Evolutionary conservation across 2,888 invertebrate species (phyloP), one percentile per base, ranked within the genome.

Genomic region (Labia minor): DNA sequence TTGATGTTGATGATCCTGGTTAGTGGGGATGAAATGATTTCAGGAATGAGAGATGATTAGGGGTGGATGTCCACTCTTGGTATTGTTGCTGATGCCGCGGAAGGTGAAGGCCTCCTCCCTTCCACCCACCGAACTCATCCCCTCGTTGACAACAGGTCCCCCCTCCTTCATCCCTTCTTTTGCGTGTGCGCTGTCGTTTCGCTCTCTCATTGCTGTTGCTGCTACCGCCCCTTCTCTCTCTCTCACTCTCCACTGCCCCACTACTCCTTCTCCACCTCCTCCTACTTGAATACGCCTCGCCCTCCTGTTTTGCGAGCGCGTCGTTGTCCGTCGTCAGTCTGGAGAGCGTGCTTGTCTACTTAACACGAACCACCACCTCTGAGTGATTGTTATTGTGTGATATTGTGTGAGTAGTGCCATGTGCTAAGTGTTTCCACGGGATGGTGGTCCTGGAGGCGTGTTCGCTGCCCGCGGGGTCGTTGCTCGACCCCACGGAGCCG

Each of bases 361-460:
- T 78, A 18, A n/a, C 78, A 79, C 76, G 75, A 76, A 26, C 75
- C 75, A 8, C 26, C 4, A 26, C 26, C 4, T 26, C 26, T 26
- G 26, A 26, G 26, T 26, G n/a, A n/a, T n/a, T n/a, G n/a, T n/a
- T n/a, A n/a, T n/a, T n/a, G n/a, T n/a, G n/a, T n/a, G n/a, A n/a
- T n/a, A n/a, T n/a, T 8, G 26, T 14, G 37, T 18, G 37, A 21
- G 37, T 62, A 21, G 37, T 62, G 19, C 21, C 62, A 21, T 19
- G 66, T 65, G 49, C 62, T 14, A 19, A 66, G 66, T 66, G 66
- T 14, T 10, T 37, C 14, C 65, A 33, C 37, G 66, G 33, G 76
- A 87, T 87, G 85, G 87, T 87, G 76, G 85, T 91, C 75, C 85
- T 91, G 78, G 88, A 88, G 77, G 71, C 71, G 21, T 70, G 72